phyloP scores from a whole-genome alignment of 2,797 vertebrate genomes.

The Ataeniobius toweri region DNA sequence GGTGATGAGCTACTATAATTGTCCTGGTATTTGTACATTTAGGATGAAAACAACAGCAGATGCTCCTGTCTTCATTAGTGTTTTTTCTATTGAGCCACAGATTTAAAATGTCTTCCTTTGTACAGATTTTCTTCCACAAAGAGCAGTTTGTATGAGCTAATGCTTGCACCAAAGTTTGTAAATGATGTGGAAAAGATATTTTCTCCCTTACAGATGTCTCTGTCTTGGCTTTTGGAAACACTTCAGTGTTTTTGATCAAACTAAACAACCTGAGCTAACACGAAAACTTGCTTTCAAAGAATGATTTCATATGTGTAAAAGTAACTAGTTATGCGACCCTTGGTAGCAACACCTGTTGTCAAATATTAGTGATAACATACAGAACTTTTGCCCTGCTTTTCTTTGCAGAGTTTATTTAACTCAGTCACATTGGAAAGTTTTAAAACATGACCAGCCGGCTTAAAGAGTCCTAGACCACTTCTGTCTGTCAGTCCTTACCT shows the following conservation, averaged over 20 bases:
- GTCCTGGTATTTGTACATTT: neutral
- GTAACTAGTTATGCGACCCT: neutral
- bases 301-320: neutral
- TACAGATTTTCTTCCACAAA: neutral
- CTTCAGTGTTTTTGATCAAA: neutral
- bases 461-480: neutral
- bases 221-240: too few species aligned
- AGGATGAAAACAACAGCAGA: neutral
- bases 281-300: neutral
- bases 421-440: too few species aligned
- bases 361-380: neutral
- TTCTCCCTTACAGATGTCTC: neutral
- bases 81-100: neutral
- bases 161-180: neutral
- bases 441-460: too few species aligned
- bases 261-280: neutral
- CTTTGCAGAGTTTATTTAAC: too few species aligned
- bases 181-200: neutral
- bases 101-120: neutral
- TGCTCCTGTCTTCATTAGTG: too few species aligned
- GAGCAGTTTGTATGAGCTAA: neutral
- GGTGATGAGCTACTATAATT: neutral
- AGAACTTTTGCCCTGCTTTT: too few species aligned
- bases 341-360: neutral
- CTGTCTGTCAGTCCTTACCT: neutral